phyloP scores from a whole-genome alignment of 2,797 vertebrate species.

The Ctenopoma kingsleyae region DNA sequence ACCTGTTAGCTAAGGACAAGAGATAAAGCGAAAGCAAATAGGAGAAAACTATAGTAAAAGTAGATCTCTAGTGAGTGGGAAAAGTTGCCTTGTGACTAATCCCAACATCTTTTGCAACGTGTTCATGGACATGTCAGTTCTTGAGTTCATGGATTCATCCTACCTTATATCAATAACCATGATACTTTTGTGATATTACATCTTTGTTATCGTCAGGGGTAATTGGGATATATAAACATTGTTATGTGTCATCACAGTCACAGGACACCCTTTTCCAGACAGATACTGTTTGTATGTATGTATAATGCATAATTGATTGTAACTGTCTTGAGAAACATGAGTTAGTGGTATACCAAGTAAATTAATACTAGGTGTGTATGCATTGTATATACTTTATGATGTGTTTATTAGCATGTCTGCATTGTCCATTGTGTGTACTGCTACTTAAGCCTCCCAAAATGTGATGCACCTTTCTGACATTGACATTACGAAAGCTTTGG shows the following conservation, averaged over 20 bases:
- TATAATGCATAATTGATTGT: background rate
- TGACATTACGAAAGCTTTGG: background rate
- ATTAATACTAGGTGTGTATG: background rate
- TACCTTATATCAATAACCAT: background rate
- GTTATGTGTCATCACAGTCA: background rate
- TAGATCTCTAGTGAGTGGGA: background rate
- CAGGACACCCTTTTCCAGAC: background rate
- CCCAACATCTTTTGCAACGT: constrained; percentile 18
- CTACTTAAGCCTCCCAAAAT: background rate
- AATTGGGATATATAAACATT: constrained; percentile 16
- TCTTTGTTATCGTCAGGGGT: background rate
- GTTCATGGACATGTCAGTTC: background rate
- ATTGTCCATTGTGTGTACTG: background rate
- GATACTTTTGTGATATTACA: constrained; percentile 4
- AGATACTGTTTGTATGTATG: background rate
- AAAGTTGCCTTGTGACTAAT: constrained; percentile 17
- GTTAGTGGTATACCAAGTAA: no score
- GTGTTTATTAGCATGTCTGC: background rate
- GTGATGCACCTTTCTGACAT: background rate
- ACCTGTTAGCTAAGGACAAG: background rate
- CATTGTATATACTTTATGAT: background rate
- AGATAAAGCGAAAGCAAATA: background rate
- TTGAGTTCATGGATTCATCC: background rate
- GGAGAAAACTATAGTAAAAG: background rate
- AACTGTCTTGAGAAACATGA: background rate